Base-by-base conservation (phyloP, 2,797 vertebrate species). In the Antennarius maculatus region DNA sequence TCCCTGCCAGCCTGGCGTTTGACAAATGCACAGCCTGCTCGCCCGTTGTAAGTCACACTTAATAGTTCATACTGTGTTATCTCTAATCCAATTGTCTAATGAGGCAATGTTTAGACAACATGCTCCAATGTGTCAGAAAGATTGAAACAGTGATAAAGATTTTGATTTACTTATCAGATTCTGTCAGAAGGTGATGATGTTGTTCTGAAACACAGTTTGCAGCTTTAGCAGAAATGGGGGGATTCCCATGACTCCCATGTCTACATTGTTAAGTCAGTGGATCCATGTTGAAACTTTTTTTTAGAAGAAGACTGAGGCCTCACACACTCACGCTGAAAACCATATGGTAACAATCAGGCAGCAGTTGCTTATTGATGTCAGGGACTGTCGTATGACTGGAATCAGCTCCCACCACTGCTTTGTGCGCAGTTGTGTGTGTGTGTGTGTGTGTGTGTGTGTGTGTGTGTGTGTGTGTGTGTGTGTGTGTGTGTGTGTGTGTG, bases 11-110 rank as follows among this genome's bases (percentile, higher is more conserved):
- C 81, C 86, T 98, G 83, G 97, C 97, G 0, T 99, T 99, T 85
- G 97, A 99, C 90, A 99, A 99, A 86, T 99, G 97, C 85, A 99
- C 97, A 0, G 97, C 97, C 74, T 99, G 97, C 87, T 99, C 97
- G n/a, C 73, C 92, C 58, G 93, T 95, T 86, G 97, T 99, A 94
- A 95, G 95, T 94, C 51, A 39, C 34, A 29, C 10, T 34, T 3
- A 53, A 16, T 14, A 13, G 3, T 12, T 62, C 6, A 39, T 49
- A 63, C 56, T 13, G 48, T 29, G 13, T 49, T 5, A 48, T 41
- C 59, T 43, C 4, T 51, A 54, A 42, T 61, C 17, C 6, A 48
- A 16, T 69, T 57, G 37, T 7, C 23, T 17, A 49, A 12, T 11
- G 43, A 41, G 4, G 41, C 12, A 0, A 16, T 54, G 47, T 68